Conservation (phyloP, 1,140 invertebrate species). For the Drosophila setifemur region DNA sequence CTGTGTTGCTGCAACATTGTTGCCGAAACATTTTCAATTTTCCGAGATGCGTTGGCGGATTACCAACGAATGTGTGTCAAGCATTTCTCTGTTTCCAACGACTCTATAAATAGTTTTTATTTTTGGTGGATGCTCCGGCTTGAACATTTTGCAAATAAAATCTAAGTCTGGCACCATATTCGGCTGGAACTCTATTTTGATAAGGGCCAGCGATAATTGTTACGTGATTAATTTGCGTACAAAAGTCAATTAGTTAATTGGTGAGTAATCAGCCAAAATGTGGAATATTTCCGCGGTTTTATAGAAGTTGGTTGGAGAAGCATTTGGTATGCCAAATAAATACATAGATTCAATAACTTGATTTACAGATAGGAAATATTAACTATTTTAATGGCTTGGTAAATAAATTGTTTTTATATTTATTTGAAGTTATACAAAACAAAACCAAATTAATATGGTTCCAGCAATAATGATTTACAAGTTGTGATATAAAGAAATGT, state of each 20-base stretch:
- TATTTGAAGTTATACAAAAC: not conserved
- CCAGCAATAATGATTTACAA: too few relatives aligned
- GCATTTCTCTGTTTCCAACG: not conserved
- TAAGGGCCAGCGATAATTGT: conserved; percentile 9
- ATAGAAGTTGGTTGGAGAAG: not conserved
- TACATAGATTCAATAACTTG: not conserved
- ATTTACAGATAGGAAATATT: not conserved
- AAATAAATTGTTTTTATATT: too few relatives aligned
- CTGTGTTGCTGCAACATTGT: conserved; percentile 30
- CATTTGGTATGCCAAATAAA: too few relatives aligned
- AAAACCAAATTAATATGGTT: not conserved
- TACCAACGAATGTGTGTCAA: conserved; percentile 34
- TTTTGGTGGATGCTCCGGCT: conserved; percentile 6
- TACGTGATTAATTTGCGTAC: conserved; percentile 10
- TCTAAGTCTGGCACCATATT: not conserved
- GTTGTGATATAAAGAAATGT: too few relatives aligned
- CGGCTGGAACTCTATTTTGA: not conserved
- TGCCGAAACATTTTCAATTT: conserved; percentile 29
- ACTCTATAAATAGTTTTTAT: conserved; percentile 34
- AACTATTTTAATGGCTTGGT: not conserved
- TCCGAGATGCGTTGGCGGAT: conserved; percentile 21
- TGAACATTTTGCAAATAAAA: conserved; percentile 2
- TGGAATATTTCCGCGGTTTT: not conserved
- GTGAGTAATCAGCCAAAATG: conserved; percentile 9
- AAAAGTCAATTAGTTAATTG: conserved; percentile 16